A percentile compares a stretch with the other conserved stretches of the same genome.
These are phyloP conservation scores for Brachirus orientalis DNA, from an alignment of 2,113 vertebrate species.

Conservation along the genomic window DNA sequence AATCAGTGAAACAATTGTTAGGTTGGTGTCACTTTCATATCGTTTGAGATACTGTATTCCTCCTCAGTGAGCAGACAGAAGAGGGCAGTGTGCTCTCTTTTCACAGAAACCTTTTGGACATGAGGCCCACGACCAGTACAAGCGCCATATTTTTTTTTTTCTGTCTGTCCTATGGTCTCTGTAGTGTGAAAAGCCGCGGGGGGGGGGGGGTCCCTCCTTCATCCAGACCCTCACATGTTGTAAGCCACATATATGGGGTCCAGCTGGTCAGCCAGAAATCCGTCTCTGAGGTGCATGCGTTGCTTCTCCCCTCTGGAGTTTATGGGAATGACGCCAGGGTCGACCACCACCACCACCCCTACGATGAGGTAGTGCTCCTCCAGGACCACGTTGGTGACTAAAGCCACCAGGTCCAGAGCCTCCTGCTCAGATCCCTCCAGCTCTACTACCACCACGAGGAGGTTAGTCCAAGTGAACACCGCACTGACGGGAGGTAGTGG, in stretches of 20 bases:
- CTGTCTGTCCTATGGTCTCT: conserved; percentile 1
- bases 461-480: conserved; percentile 97
- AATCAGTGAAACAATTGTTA: conserved; percentile 31
- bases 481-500: conserved; percentile 80
- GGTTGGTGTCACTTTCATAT: conserved; percentile 1
- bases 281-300: conserved; percentile 96
- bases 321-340: conserved; percentile 95
- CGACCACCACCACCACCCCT: conserved; percentile 95
- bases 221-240: conserved; percentile 86
- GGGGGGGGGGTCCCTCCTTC: background rate
- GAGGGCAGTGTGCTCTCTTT: conserved; percentile 17
- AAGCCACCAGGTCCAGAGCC: conserved; percentile 91
- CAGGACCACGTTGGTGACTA: conserved; percentile 94
- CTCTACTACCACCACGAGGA: conserved; percentile 96
- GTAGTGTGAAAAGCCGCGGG: conserved; percentile 16
- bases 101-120: background rate
- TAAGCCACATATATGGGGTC: conserved; percentile 98
- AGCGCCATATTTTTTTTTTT: background rate
- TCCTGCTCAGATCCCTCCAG: conserved; percentile 95
- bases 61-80: conserved; percentile 6
- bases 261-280: conserved; percentile 95
- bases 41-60: conserved; percentile 1
- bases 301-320: conserved; percentile 97
- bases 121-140: background rate
- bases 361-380: conserved; percentile 97